Evolutionary conservation across 2,113 vertebrate species (phyloP), one percentile per base, ranked within the genome.

Genomic region (Ancistrus triradiatus): DNA sequence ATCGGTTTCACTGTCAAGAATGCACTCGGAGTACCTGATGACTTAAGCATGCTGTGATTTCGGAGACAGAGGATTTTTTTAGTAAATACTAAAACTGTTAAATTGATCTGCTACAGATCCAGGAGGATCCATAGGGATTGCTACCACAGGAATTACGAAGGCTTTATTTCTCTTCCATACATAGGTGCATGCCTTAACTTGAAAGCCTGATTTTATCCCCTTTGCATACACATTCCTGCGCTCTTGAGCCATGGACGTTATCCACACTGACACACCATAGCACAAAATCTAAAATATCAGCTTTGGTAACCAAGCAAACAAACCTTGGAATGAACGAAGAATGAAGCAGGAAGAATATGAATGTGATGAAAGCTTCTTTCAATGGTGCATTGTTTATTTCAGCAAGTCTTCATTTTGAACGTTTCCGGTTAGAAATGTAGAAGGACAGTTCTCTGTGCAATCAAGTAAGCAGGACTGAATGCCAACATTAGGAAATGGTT

Each of bases 161-260:
- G 24, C 19, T 44, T 51, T 51, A 37, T 27, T 19, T 53, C 25
- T 5, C 21, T 17, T 21, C 38, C 15, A 49, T 72, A 60, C 42
- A 38, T 48, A 27, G 3, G 22, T 66, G 37, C 73, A 59, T 22
- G 66, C 74, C 77, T 69, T 48, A 68, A 74, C 72, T 68, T 5
- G 46, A 64, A 69, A 66, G 51, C 25, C 60, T 37, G 6, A 42
- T 67, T 65, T 61, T 38, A 37, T 67, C 21, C 51, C 52, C 52
- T 59, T 53, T 27, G 75, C 65, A 70, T 42, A 66, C 55, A 81
- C 72, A 61, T 78, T 67, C 53, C n/a, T 53, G 66, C 60, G 51
- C 46, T 67, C 62, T 74, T 67, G 59, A 55, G 61, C 19, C 10
- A 49, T 19, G 49, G 51, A 28, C 18, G 31, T 62, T 46, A 61